These are phyloP conservation scores for Amphibalanus amphitrite DNA, from an alignment of 1,140 invertebrate genomes.

Conservation along the genomic window DNA sequence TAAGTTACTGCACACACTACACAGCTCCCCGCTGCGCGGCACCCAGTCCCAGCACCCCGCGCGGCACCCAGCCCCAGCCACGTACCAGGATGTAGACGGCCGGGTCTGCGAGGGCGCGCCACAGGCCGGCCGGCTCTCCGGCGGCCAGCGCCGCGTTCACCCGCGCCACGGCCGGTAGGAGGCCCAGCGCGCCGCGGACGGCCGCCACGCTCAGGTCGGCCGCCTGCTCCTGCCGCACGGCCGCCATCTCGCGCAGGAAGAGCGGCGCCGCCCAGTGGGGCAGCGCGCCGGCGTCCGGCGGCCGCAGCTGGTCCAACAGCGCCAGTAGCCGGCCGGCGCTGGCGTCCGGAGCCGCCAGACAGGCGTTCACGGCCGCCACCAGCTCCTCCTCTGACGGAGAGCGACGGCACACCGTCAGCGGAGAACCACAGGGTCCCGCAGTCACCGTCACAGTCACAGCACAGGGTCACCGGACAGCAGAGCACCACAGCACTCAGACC, in stretches of 20 bases:
- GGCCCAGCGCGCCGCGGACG: conserved; percentile 16
- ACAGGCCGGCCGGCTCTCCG: conserved; percentile 12
- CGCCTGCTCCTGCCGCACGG: conserved; percentile 41
- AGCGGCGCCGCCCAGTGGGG: conserved; percentile 44
- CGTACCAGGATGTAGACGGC: conserved; percentile 3
- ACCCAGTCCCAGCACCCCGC: too few relatives aligned
- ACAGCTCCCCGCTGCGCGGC: too few relatives aligned
- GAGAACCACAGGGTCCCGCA: too few relatives aligned
- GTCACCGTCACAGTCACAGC: too few relatives aligned
- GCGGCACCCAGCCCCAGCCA: neutral
- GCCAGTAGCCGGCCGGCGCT: neutral
- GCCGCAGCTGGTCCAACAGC: neutral
- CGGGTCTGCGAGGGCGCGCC: conserved; percentile 4
- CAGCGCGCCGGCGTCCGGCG: conserved; percentile 13
- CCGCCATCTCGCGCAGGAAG: conserved; percentile 52
- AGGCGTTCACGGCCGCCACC: neutral
- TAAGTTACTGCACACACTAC: too few relatives aligned
- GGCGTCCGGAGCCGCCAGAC: neutral
- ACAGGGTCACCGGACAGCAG: too few relatives aligned
- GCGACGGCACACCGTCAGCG: too few relatives aligned
- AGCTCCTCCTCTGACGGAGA: neutral
- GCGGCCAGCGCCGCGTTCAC: conserved; percentile 17
- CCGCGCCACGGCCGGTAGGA: conserved; percentile 16
- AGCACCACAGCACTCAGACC: too few relatives aligned
- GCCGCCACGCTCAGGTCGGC: conserved; percentile 18